phyloP scores from a whole-genome alignment of 1,140 invertebrate genomes.

The Ips typographus region DNA sequence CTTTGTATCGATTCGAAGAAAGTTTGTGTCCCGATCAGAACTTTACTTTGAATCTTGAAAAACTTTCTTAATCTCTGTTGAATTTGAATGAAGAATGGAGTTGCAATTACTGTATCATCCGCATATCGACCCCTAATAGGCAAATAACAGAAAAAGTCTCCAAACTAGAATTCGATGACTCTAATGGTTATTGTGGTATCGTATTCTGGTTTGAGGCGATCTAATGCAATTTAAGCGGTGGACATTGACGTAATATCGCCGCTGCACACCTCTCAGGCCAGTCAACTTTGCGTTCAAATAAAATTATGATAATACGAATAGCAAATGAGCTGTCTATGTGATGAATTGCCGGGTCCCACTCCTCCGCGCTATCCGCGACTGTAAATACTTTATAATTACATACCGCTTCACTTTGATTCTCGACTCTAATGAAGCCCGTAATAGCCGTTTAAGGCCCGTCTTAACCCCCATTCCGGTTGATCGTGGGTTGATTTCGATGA shows the following conservation, averaged over 20 bases:
- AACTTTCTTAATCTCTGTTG: no score
- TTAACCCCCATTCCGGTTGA: background rate
- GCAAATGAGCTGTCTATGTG: conserved; percentile 52
- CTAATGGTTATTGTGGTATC: background rate
- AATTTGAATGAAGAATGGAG: no score
- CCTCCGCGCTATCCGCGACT: conserved; percentile 45
- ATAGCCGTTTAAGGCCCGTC: conserved; percentile 44
- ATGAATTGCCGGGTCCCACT: conserved; percentile 50
- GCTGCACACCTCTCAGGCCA: conserved; percentile 42
- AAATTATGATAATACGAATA: conserved; percentile 50
- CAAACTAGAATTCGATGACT: no score
- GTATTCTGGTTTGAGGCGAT: background rate
- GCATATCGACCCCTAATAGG: no score
- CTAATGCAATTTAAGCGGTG: no score
- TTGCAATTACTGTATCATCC: no score
- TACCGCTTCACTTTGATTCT: conserved; percentile 51
- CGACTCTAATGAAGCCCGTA: conserved; percentile 50
- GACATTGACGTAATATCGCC: conserved; percentile 20
- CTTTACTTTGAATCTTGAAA: no score
- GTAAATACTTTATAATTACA: conserved; percentile 54
- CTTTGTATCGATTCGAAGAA: background rate
- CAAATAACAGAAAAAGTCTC: no score
- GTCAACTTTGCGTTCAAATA: conserved; percentile 47
- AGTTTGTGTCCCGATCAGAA: no score
- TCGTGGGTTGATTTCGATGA: background rate